These are phyloP conservation scores for Lamellibrachia columna DNA, from an alignment of 2,888 invertebrate genomes.

Conservation along the genomic window DNA sequence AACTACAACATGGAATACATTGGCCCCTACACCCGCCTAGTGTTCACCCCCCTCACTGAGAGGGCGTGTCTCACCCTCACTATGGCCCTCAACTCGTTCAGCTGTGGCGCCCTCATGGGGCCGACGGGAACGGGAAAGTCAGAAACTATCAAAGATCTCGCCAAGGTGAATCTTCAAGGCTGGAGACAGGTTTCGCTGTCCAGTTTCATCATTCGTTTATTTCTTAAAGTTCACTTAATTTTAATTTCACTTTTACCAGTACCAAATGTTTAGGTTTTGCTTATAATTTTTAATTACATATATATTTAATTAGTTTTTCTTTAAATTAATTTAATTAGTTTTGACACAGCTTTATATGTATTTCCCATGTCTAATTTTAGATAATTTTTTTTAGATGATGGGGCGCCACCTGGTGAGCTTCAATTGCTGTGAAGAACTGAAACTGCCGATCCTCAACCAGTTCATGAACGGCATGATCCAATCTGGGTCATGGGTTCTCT, in stretches of 20 bases:
- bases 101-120: constrained; percentile 59
- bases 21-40: constrained; percentile 52
- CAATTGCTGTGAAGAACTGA: constrained; percentile 55
- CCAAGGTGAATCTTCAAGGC: constrained; percentile 48
- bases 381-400: constrained; percentile 49
- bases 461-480: constrained; percentile 60
- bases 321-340: background rate
- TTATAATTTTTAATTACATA: too few species aligned
- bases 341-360: background rate
- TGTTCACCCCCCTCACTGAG: constrained; percentile 61
- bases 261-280: background rate
- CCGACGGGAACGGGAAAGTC: constrained; percentile 60
- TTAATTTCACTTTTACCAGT: background rate
- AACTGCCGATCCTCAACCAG: constrained; percentile 56
- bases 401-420: constrained; percentile 57
- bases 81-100: constrained; percentile 58
- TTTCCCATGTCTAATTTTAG: background rate
- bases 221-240: too few species aligned
- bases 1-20: constrained; percentile 62
- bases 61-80: constrained; percentile 59
- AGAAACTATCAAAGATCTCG: constrained; percentile 58
- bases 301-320: too few species aligned
- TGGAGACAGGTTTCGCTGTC: background rate
- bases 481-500: constrained; percentile 61
- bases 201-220: too few species aligned